phyloP scores from a whole-genome alignment of 2,113 vertebrate genomes.

The Taxidea taxus region DNA sequence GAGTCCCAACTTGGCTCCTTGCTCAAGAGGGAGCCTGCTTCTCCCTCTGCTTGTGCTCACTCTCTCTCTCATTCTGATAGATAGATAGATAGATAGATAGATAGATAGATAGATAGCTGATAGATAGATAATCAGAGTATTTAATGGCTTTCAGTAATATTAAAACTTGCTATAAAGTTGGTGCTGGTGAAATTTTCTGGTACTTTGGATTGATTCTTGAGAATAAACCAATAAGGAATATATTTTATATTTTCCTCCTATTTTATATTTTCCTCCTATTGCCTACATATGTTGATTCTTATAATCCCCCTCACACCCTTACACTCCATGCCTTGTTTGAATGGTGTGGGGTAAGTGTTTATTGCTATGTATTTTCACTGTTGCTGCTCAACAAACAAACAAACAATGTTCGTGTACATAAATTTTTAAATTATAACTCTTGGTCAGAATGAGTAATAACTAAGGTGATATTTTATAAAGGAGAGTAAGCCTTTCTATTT shows the following conservation, averaged over 20 bases:
- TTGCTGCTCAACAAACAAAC: not conserved
- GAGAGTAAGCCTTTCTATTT: not conserved
- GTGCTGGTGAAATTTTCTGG: not conserved
- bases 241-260: not conserved
- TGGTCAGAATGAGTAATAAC: not conserved
- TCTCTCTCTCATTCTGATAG: no score
- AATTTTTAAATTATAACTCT: not conserved
- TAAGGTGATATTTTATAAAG: not conserved
- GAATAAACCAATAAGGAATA: not conserved
- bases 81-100: no score
- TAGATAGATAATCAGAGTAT: not conserved
- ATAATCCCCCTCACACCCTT: not conserved
- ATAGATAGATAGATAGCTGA: no score
- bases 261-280: not conserved
- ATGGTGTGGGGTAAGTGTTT: no score
- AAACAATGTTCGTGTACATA: not conserved
- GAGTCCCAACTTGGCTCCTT: no score
- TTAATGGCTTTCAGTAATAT: not conserved
- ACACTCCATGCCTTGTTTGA: no score
- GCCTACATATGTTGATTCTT: not conserved
- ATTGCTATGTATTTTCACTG: no score
- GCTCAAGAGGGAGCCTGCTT: no score
- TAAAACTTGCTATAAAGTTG: not conserved
- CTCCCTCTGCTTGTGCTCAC: no score
- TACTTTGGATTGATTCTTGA: not conserved